Conservation (phyloP, 2,797 vertebrate genomes). For the Poecilia gillii region DNA sequence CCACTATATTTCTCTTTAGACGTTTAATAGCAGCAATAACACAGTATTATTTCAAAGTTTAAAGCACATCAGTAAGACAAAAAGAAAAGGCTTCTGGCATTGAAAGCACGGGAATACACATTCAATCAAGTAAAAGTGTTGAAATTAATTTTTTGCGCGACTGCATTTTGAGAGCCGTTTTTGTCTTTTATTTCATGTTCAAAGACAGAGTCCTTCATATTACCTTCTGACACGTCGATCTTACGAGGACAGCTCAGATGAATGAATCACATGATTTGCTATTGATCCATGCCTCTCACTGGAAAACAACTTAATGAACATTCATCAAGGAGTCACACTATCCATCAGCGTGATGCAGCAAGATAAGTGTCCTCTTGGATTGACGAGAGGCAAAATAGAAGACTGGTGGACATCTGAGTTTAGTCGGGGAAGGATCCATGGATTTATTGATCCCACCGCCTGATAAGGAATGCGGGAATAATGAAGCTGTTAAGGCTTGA, state of each 20-base stretch:
- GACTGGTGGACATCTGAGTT: slow-evolving; percentile 66
- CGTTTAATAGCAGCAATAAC: slow-evolving; percentile 35
- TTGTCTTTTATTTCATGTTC: slow-evolving; percentile 67
- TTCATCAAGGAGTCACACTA: slow-evolving; percentile 73
- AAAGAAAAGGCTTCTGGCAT: background rate
- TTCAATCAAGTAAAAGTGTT: slow-evolving; percentile 19
- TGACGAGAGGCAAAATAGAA: slow-evolving; percentile 72
- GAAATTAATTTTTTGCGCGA: slow-evolving; percentile 29
- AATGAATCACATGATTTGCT: slow-evolving; percentile 63
- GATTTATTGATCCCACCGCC: slow-evolving; percentile 80
- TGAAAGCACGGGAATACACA: slow-evolving; percentile 16
- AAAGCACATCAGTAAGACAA: slow-evolving; percentile 26
- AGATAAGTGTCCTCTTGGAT: slow-evolving; percentile 78
- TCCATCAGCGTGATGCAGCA: slow-evolving; percentile 71
- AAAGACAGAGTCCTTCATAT: slow-evolving; percentile 56
- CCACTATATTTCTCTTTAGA: slow-evolving; percentile 45
- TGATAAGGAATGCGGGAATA: slow-evolving; percentile 77
- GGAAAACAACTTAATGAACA: slow-evolving; percentile 84
- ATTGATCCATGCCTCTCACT: slow-evolving; percentile 76
- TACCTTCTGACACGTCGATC: slow-evolving; percentile 43
- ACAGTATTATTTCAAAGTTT: slow-evolving; percentile 39
- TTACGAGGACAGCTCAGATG: slow-evolving; percentile 47
- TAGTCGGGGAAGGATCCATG: slow-evolving; percentile 63
- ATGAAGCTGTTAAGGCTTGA: slow-evolving; percentile 70
- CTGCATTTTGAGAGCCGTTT: slow-evolving; percentile 9